phyloP scores from a whole-genome alignment of 2,113 vertebrate genomes.

The Nematolebias whitei region DNA sequence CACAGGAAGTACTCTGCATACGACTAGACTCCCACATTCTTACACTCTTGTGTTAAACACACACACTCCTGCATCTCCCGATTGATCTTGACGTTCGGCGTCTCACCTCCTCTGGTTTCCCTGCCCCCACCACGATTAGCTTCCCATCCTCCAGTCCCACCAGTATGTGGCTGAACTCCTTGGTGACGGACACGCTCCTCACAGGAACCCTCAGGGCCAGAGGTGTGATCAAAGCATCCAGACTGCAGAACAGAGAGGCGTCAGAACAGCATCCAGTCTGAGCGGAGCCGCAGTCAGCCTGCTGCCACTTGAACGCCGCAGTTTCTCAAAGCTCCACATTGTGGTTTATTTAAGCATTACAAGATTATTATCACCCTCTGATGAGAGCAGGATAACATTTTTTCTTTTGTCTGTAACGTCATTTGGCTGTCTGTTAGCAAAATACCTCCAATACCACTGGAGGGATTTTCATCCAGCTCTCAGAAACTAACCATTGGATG shows the following conservation, averaged over 20 bases:
- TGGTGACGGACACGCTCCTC: constrained; percentile 91
- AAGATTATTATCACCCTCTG: no score
- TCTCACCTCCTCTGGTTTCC: constrained; percentile 92
- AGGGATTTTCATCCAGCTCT: no score
- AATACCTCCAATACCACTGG: no score
- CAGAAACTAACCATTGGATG: no score
- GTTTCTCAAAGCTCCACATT: no score
- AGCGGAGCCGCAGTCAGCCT: no score
- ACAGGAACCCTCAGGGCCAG: constrained; percentile 90
- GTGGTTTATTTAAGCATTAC: no score
- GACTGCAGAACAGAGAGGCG: constrained; percentile 67
- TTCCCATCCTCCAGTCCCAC: constrained; percentile 95
- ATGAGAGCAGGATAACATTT: no score
- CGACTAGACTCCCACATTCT: constrained; percentile 2
- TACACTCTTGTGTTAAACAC: constrained; percentile 21
- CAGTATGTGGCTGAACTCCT: constrained; percentile 94
- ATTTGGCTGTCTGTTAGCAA: no score
- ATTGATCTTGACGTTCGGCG: constrained; percentile 27
- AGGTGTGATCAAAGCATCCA: constrained; percentile 75
- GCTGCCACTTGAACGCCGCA: no score
- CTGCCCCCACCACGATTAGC: constrained; percentile 94
- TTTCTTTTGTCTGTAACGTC: no score
- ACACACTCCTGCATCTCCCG: no score
- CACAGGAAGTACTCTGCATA: constrained; percentile 43
- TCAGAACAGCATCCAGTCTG: neutral